A percentile compares a stretch with the other conserved stretches of the same genome.
Evolutionary conservation across 2,113 vertebrate genomes (phyloP).

Genomic region (Saguinus midas): DNA sequence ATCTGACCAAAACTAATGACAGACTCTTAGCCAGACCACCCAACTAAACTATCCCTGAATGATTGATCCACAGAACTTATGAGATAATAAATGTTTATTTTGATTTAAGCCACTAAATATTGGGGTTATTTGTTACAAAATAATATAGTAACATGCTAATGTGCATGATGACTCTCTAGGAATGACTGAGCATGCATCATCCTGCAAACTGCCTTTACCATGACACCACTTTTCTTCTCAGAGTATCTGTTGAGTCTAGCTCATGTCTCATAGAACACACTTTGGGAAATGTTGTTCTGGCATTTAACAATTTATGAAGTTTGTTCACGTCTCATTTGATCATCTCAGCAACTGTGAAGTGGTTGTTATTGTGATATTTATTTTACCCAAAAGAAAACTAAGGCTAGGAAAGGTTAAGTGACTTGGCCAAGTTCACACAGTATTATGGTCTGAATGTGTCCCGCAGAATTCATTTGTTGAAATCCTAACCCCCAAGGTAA

Average conservation of each 20-base stretch:
- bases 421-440: constrained; percentile 4
- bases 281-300: background rate
- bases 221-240: background rate
- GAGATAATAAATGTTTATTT: background rate
- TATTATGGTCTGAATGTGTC: background rate
- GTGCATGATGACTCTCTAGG: background rate
- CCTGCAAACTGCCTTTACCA: background rate
- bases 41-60: background rate
- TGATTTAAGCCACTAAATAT: background rate
- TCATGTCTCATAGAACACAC: background rate
- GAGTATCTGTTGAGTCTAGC: background rate
- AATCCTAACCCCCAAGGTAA: background rate
- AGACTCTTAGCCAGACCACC: background rate
- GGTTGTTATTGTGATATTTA: background rate
- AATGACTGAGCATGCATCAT: background rate
- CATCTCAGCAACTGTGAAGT: background rate
- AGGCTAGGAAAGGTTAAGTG: constrained; percentile 33
- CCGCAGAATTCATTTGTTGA: background rate
- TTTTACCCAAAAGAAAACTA: constrained; percentile 49
- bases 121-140: background rate
- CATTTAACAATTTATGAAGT: background rate
- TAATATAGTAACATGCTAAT: background rate
- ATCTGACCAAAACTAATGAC: background rate
- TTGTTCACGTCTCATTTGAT: background rate
- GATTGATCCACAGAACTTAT: background rate